Conservation (phyloP, 2,797 vertebrate species). For the Ataeniobius toweri region DNA sequence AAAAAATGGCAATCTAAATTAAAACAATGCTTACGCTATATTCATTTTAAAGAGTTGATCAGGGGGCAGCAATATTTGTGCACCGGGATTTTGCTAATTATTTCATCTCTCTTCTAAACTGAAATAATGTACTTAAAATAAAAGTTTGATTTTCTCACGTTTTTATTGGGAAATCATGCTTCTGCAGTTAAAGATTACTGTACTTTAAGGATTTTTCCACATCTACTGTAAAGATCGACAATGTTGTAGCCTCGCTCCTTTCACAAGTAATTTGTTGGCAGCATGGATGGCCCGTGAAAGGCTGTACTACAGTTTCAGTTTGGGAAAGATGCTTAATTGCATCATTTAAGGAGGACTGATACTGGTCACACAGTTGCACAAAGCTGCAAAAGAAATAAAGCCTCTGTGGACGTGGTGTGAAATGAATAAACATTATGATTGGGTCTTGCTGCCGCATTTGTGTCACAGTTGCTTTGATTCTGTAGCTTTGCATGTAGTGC, state of each 20-base stretch:
- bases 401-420: neutral
- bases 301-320: neutral
- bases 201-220: neutral
- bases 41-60: no score
- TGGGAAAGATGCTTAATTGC: neutral
- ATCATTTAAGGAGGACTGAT: neutral
- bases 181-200: neutral
- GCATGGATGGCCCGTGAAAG: neutral
- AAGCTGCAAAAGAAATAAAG: neutral
- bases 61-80: no score
- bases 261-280: neutral
- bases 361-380: neutral
- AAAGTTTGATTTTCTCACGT: neutral
- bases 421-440: neutral
- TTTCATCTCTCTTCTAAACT: no score
- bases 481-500: neutral
- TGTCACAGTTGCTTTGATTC: neutral
- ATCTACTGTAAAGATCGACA: neutral
- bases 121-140: neutral
- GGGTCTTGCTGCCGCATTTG: neutral
- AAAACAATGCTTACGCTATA: no score
- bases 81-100: no score
- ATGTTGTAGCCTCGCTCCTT: neutral
- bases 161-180: neutral
- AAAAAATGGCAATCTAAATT: no score